Base-by-base conservation (phyloP, 2,113 vertebrate species). In the Rhineura floridana region DNA sequence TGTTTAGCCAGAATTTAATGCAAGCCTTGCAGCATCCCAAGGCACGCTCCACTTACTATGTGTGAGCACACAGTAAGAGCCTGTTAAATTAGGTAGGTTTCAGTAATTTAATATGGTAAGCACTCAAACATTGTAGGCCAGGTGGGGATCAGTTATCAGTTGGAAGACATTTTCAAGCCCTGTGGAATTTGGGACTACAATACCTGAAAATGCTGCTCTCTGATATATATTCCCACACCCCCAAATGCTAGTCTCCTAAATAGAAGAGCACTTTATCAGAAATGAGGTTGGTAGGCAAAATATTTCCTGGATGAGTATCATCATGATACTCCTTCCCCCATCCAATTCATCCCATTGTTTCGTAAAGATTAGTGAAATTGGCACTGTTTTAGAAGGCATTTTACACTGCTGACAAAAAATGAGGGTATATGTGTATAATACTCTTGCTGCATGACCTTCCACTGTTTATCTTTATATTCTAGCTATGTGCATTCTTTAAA, bases 21-120 rank as follows among this genome's bases (percentile, higher is more conserved):
- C 11, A 52, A 62, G 65, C 50, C 52, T 80, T 42, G 75, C 42
- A 1, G 0, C 0, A 0, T 12, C 62, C 81, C 30, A 12, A 81
- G 3, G 59, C 83, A 3, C 15, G 79, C 30, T 21, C 23, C 36
- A 84, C 33, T 46, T 63, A 46, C 39, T 65, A 11, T 81, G 12
- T 82, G 80, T 30, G 59, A 44, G 80, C 25, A 65, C 44, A 65
- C 81, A 82, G 62, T 44, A 39, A 67, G 39, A 65, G 62, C 39
- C 59, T 44, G 25, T 44, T 44, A 81, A 63, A 63, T 36, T 59
- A 19, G 55, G 65, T 13, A 25, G 5, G 28, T 28, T 81, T 65
- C 59, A 81, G 42, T 83, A 23, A 69, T 39, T 55, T 48, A 84
- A 50, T 84, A 39, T 48, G 13, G n/a, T 6, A 84, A n/a, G 23